A percentile compares a stretch with the other conserved stretches of the same genome.
These are phyloP conservation scores for Wasmannia auropunctata DNA, from an alignment of 1,140 invertebrate genomes.

Conservation along the genomic window DNA sequence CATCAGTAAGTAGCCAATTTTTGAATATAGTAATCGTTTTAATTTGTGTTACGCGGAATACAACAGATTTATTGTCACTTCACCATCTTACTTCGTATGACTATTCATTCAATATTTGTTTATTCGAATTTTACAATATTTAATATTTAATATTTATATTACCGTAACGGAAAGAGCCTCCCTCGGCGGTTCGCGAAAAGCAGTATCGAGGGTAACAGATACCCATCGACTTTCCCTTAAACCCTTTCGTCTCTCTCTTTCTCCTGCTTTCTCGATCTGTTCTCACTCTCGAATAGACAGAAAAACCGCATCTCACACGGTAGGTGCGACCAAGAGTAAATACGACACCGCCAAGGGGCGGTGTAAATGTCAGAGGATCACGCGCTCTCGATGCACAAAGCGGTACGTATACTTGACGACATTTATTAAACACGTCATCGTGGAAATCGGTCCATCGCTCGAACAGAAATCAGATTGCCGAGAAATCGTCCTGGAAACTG, in stretches of 20 bases:
- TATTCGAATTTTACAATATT: neutral
- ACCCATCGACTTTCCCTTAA: constrained; percentile 19
- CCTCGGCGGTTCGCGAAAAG: neutral
- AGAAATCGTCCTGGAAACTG: constrained; percentile 21
- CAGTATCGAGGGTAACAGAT: constrained; percentile 27
- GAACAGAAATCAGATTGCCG: constrained; percentile 19
- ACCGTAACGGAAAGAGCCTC: neutral
- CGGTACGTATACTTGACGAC: neutral
- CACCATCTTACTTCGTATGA: neutral
- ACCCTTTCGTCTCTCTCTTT: neutral
- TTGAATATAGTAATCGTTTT: neutral
- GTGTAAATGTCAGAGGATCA: constrained; percentile 56
- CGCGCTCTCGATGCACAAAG: constrained; percentile 20
- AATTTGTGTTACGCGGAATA: neutral
- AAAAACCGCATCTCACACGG: constrained; percentile 11
- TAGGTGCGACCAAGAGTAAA: constrained; percentile 32
- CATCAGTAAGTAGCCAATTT: neutral
- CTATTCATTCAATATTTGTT: neutral
- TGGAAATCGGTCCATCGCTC: neutral
- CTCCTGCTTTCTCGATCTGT: neutral
- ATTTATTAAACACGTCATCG: constrained; percentile 48
- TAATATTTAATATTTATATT: neutral
- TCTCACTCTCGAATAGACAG: constrained; percentile 29
- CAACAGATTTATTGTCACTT: neutral
- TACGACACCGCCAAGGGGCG: neutral